Percentiles rank a stretch among this genome's conserved stretches.
phyloP scores from a whole-genome alignment of 1,140 invertebrate genomes.

The Aphaenogaster rudis region DNA sequence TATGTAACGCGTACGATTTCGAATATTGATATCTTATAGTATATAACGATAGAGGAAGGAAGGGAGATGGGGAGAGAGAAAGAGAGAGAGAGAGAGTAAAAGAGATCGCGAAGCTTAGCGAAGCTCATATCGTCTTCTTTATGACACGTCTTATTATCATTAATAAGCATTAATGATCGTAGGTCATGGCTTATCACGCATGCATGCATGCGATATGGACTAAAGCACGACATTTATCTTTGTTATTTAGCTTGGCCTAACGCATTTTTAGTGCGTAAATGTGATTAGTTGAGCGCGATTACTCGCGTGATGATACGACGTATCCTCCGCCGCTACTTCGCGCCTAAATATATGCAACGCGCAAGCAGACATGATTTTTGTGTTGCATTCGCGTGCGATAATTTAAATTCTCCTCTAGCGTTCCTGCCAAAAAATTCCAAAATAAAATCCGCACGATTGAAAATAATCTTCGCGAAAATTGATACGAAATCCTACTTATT shows the following conservation, averaged over 20 bases:
- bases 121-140: neutral
- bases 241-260: neutral
- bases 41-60: neutral
- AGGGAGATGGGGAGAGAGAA: neutral
- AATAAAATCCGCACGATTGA: neutral
- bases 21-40: neutral
- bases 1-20: slow-evolving; percentile 40
- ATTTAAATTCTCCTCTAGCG: neutral
- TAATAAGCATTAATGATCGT: slow-evolving; percentile 8
- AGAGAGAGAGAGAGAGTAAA: neutral
- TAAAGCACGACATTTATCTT: neutral
- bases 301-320: neutral
- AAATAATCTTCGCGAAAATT: neutral
- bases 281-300: neutral
- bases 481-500: neutral
- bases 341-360: neutral
- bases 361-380: neutral
- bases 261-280: slow-evolving; percentile 4
- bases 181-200: slow-evolving; percentile 24
- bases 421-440: neutral
- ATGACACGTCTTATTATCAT: neutral
- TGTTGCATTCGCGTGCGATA: neutral
- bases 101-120: too few relatives aligned
- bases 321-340: neutral
- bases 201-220: neutral